phyloP scores from a whole-genome alignment of 2,888 invertebrate genomes.

The Euplagia quadripunctaria region DNA sequence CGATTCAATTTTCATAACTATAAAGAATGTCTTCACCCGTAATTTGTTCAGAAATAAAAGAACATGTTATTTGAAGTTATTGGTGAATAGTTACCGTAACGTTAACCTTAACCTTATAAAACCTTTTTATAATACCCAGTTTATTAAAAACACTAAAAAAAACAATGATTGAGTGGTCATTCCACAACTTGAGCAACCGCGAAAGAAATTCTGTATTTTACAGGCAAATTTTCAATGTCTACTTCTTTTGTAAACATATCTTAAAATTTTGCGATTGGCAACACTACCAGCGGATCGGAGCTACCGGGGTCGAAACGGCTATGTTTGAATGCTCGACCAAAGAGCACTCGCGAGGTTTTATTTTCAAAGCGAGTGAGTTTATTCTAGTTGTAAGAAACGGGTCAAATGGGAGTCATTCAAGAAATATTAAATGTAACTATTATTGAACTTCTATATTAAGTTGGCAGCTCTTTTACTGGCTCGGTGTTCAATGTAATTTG shows the following conservation, averaged over 20 bases:
- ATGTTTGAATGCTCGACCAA: constrained; percentile 35
- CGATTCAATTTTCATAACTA: too few species aligned
- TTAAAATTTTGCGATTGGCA: neutral
- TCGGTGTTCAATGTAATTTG: constrained; percentile 11
- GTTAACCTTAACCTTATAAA: too few species aligned
- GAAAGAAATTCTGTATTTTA: neutral
- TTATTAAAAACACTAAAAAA: too few species aligned
- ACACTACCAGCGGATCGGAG: neutral
- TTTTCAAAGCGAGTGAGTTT: constrained; percentile 46
- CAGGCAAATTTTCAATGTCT: neutral
- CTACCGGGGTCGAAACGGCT: constrained; percentile 18
- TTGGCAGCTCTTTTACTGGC: constrained; percentile 22
- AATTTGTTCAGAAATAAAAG: too few species aligned
- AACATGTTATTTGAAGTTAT: too few species aligned
- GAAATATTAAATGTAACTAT: constrained; percentile 52
- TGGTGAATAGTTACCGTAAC: too few species aligned
- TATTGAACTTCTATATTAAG: constrained; percentile 53
- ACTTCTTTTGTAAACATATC: neutral
- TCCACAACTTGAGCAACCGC: too few species aligned
- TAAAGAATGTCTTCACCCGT: too few species aligned
- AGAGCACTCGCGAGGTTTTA: constrained; percentile 32
- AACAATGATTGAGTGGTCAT: too few species aligned
- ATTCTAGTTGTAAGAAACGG: constrained; percentile 49
- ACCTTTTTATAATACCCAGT: too few species aligned
- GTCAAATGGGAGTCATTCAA: constrained; percentile 50